Evolutionary conservation across 2,113 vertebrate species (phyloP).

Genomic region (Nycticorax nycticorax): DNA sequence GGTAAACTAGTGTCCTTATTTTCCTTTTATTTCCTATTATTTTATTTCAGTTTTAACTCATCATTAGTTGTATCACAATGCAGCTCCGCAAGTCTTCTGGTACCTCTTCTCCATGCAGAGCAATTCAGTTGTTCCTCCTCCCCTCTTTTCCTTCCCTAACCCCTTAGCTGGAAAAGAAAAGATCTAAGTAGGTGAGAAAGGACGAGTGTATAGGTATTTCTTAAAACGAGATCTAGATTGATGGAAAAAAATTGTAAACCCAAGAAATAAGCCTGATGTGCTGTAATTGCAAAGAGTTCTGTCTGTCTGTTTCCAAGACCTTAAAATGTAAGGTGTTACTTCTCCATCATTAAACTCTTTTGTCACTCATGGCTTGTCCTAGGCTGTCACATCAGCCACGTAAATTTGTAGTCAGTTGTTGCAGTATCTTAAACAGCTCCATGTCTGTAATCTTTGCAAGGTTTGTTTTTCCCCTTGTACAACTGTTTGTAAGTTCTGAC

Average conservation of each 20-base stretch:
- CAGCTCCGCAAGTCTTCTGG: background rate
- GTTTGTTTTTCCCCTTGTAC: background rate
- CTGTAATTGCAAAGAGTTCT: background rate
- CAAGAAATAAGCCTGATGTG: background rate
- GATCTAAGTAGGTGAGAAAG: background rate
- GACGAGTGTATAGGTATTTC: background rate
- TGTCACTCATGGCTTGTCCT: background rate
- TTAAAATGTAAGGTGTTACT: background rate
- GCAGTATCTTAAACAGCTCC: background rate
- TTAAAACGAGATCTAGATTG: background rate
- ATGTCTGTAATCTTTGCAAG: background rate
- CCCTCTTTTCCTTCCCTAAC: background rate
- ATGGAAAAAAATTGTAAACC: rapidly evolving
- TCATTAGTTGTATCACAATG: background rate
- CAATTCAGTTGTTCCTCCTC: background rate
- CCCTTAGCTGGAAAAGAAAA: background rate
- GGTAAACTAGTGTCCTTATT: background rate
- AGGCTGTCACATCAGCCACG: background rate
- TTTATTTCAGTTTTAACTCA: background rate
- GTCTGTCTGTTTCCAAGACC: background rate
- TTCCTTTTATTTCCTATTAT: background rate
- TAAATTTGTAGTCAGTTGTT: background rate
- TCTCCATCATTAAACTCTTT: background rate
- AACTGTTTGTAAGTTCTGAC: background rate
- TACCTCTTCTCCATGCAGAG: background rate